These are phyloP conservation scores for Pseudomyrmex concolor DNA, from an alignment of 1,140 invertebrate species.

Conservation along the genomic window DNA sequence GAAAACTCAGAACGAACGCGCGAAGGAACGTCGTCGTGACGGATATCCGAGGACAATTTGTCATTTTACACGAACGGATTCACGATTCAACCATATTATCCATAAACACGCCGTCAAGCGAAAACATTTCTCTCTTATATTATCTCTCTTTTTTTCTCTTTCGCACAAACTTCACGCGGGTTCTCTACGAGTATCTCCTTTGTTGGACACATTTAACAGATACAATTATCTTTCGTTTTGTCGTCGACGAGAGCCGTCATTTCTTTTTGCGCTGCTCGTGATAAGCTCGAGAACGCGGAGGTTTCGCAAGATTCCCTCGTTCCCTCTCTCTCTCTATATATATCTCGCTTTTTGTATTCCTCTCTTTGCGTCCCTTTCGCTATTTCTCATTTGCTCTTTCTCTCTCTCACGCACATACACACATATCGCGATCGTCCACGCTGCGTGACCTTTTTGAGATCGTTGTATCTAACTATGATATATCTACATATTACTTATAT, in stretches of 20 bases:
- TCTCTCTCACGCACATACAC: constrained; percentile 60
- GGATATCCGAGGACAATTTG: constrained; percentile 33
- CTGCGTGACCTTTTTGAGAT: constrained; percentile 82
- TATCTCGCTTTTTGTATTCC: too few species aligned
- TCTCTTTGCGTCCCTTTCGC: background rate
- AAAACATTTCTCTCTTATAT: constrained; percentile 36
- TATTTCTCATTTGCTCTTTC: constrained; percentile 20
- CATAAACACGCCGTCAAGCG: constrained; percentile 60
- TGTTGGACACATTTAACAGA: background rate
- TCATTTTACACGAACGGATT: constrained; percentile 76
- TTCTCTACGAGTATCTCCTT: constrained; percentile 36
- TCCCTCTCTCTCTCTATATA: background rate
- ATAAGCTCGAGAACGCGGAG: constrained; percentile 4
- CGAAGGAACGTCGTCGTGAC: constrained; percentile 41
- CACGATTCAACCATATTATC: constrained; percentile 84
- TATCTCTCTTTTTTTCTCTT: constrained; percentile 35
- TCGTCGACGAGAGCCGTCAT: background rate
- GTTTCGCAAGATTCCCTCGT: constrained; percentile 23
- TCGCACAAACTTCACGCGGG: constrained; percentile 16
- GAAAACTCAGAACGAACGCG: constrained; percentile 41
- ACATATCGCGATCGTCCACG: constrained; percentile 69
- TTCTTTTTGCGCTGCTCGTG: background rate
- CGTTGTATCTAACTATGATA: constrained; percentile 85
- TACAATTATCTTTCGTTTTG: background rate
- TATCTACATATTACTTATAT: constrained; percentile 84